Percentiles rank a stretch among this genome's conserved stretches.
These are phyloP conservation scores for Embidobia sp. DNA, from an alignment of 2,888 invertebrate genomes.

Conservation along the genomic window DNA sequence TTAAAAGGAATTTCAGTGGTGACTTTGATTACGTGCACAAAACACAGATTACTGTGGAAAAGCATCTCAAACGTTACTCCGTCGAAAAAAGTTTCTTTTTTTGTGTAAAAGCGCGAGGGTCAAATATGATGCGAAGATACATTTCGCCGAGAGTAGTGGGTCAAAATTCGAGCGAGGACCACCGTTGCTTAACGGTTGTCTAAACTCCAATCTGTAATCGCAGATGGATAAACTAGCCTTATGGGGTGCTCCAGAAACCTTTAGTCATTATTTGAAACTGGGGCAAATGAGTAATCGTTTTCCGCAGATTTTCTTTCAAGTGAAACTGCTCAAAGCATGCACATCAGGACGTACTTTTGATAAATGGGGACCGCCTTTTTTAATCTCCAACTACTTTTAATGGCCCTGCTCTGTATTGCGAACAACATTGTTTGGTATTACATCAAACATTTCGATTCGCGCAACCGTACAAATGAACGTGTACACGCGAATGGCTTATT, in stretches of 20 bases:
- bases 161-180: constrained; percentile 23
- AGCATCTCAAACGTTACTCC: too few species aligned
- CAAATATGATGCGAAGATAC: constrained; percentile 33
- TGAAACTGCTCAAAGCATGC: constrained; percentile 66
- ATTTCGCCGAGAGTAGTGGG: constrained; percentile 18
- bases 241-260: constrained; percentile 67
- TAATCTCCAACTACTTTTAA: constrained; percentile 59
- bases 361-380: constrained; percentile 60
- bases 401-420: constrained; percentile 37
- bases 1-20: too few species aligned
- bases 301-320: constrained; percentile 75
- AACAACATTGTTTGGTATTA: constrained; percentile 45
- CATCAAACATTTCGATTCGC: constrained; percentile 35
- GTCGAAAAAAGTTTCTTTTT: neutral
- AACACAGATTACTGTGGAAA: too few species aligned
- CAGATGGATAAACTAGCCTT: constrained; percentile 60
- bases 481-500: too few species aligned
- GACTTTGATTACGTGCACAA: too few species aligned
- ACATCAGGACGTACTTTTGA: constrained; percentile 60
- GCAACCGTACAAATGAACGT: too few species aligned
- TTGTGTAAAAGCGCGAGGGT: neutral
- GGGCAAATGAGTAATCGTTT: constrained; percentile 73
- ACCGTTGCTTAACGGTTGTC: constrained; percentile 48
- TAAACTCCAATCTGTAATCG: constrained; percentile 61
- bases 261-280: constrained; percentile 70